These are phyloP conservation scores for Sander vitreus DNA, from an alignment of 2,113 vertebrate species.

Conservation along the genomic window DNA sequence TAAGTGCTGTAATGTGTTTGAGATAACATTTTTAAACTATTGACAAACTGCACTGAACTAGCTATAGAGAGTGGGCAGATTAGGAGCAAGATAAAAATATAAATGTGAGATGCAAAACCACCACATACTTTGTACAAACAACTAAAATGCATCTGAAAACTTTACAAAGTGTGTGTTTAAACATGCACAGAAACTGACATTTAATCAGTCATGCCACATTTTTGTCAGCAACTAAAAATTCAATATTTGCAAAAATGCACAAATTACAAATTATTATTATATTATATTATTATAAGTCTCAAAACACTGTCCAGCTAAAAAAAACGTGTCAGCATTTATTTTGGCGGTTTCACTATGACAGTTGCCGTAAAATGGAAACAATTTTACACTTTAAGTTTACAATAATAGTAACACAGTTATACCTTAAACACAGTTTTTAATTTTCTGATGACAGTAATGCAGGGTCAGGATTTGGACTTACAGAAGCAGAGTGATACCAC, in stretches of 20 bases:
- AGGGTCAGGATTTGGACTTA: neutral
- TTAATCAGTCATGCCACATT: slow-evolving; percentile 9
- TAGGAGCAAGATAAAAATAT: slow-evolving; percentile 24
- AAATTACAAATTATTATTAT: too few species aligned
- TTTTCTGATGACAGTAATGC: slow-evolving; percentile 1
- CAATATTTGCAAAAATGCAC: neutral
- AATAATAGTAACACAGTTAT: slow-evolving; percentile 22
- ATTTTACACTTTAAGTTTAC: slow-evolving; percentile 8
- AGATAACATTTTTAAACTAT: neutral
- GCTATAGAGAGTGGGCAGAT: slow-evolving; percentile 7
- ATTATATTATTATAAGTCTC: too few species aligned
- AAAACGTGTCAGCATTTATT: neutral
- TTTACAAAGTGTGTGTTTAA: slow-evolving; percentile 6
- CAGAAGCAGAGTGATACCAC: slow-evolving; percentile 1
- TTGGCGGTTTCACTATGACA: neutral
- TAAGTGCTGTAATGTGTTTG: slow-evolving; percentile 8
- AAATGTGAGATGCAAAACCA: slow-evolving; percentile 32
- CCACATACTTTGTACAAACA: slow-evolving; percentile 15
- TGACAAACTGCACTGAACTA: slow-evolving; percentile 18
- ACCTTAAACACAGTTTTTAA: neutral
- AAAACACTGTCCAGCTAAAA: neutral
- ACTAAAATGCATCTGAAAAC: slow-evolving; percentile 4
- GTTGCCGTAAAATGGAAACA: slow-evolving; percentile 3
- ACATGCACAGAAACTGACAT: slow-evolving; percentile 23
- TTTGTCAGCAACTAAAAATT: neutral